Base-by-base conservation (phyloP, 2,113 vertebrate species). In the Tylochromis polylepis region DNA sequence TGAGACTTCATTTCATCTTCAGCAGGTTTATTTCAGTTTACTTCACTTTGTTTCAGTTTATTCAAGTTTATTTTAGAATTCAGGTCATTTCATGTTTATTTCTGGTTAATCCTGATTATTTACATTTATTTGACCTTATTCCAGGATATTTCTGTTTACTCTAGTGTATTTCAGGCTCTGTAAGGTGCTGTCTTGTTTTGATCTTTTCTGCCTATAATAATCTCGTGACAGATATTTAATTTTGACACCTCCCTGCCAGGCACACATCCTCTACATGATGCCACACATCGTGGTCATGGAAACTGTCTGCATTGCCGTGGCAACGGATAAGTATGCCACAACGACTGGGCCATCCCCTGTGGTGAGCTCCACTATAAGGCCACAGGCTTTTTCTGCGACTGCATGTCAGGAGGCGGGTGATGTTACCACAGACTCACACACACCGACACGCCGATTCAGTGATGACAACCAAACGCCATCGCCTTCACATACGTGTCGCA, bases 241-340 rank as follows among this genome's bases (percentile, higher is more conserved):
- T 29, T 11, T 29, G 70, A 49, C 70, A 75, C 43, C 15, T 75
- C 70, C 51, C 53, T 16, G 6, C 57, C 49, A 46, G 9, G 83
- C 58, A 85, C 62, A 16, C 34, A 85, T 57, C 34, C 84, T 70
- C 22, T 84, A 87, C 59, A 85, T 87, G 84, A 88, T 82, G 88
- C 85, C 46, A 79, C 59, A 53, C 85, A 29, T 75, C 82, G 94
- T 94, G 87, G 92, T 85, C 93, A 95, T 93, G 90, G 91, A 89
- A 94, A 95, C 89, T 4, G 57, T 85, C 41, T 90, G 65, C 27
- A 90, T 96, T 93, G 27, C 94, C 93, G 91, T 87, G 94, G 88
- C 83, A 91, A 93, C 86, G 4, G 57, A 46, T 72, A 24, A 87
- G 67, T 67, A 80, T 83, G 85, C 77, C 20, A 57, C n/a, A 34